Base-by-base conservation (phyloP, 2,888 invertebrate species). In the Capitulum mitella region DNA sequence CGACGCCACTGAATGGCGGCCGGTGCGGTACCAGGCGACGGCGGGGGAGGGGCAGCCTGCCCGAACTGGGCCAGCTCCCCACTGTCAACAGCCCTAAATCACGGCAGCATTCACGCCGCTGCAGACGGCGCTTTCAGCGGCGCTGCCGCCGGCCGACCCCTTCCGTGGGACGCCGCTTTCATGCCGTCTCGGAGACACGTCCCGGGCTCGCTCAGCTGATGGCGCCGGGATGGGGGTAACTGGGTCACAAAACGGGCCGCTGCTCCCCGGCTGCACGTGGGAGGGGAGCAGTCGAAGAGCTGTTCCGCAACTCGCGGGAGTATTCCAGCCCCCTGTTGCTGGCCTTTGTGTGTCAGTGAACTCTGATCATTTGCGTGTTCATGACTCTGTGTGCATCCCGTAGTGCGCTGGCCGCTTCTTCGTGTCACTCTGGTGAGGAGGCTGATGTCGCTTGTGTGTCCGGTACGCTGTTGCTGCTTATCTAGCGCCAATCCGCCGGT, bases 31-130 rank as follows among this genome's bases (percentile, higher is more conserved):
- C 10, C 8, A 29, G 58, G 5, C 29, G 34, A 34, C 32, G 34
- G 34, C 12, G 64, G 64, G 32, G 19, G 16, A 12, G 43, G 51
- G 29, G 34, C 32, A 19, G 34, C 64, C 64, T 64, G 64, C 19
- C 29, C 64, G 12, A 64, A 64, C 64, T 34, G 64, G 34, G 19
- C 64, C 64, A 34, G 19, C 32, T 3, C 14, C 34, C 64, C 64
- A 19, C 64, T 64, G 64, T 34, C 64, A 34, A 16, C 64, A 19
- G 64, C 29, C 19, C 19, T 64, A 64, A 64, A 64, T 64, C 64
- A 64, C 16, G n/a, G 34, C 32, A 19, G 64, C 64, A 64, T 64
- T 64, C 64, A 64, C 64, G 29, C 64, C 64, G 34, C 64, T 64
- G 64, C 64, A 64, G 58, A 61, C 29, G 29, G 51, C n/a, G 10